Evolutionary conservation across 1,140 invertebrate genomes (phyloP), one percentile per base, ranked within the genome.

Genomic region (Trichonephila clavipes): DNA sequence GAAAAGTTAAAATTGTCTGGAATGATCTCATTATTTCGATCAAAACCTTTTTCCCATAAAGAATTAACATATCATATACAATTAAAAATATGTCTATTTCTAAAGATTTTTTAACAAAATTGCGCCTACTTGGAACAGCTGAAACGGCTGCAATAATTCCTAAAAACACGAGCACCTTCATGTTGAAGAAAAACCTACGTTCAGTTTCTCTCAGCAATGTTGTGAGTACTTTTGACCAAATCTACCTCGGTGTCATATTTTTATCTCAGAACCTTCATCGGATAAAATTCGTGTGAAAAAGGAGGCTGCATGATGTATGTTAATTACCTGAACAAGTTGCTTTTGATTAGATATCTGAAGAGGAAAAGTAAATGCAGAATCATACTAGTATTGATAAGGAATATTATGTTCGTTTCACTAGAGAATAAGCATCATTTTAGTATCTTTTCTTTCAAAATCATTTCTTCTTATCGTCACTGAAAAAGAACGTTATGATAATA

Each of bases 101-200:
- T n/a, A n/a, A 66, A 66, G n/a, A 66, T 10, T 66, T 66, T n/a
- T n/a, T 64, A 24, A 10, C 10, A 66, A 66, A 14, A 8, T 0
- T 24, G 21, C 12, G 14, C 24, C 28, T 34, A 72, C 69, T 24
- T 28, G 28, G 14, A 24, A n/a, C 6, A 28, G 69, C 69, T 24
- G 69, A 72, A 34, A 24, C 28, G 12, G 69, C 69, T 72, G 69
- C 69, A 72, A 72, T 72, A 24, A 72, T 34, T 72, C 69, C 69
- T 3, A 72, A 72, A 14, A 72, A 72, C 3, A 72, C 69, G 12
- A 72, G 28, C 14, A 72, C 12, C 16, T 28, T 34, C 69, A 72
- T 72, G 24, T 21, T 72, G 24, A 34, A 34, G 69, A 72, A 72
- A 72, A 72, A 18, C 69, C n/a, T 34, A 28, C 7, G 14, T 72